A percentile compares a stretch with the other conserved stretches of the same genome.
Conservation (phyloP, 1,140 invertebrate species). For the Camponotus floridanus region DNA sequence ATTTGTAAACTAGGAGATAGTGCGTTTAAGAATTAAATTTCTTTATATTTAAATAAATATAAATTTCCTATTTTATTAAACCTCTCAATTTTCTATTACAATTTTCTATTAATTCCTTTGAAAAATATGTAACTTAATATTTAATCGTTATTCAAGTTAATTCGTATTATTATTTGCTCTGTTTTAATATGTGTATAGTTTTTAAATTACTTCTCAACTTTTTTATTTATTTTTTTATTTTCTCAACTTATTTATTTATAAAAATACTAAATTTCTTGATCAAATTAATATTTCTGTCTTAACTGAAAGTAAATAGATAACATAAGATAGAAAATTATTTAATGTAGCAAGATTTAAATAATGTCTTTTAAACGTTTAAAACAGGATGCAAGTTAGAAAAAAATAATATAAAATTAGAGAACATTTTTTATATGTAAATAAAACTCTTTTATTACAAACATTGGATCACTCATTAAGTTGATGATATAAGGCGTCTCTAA, state of each 20-base stretch:
- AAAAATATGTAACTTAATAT: not conserved
- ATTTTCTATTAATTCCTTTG: not conserved
- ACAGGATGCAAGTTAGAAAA: not conserved
- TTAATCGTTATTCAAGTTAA: not conserved
- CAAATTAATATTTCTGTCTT: not conserved
- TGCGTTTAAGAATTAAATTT: conserved; percentile 1
- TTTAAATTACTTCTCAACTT: not conserved
- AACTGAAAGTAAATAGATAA: not conserved
- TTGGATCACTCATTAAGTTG: conserved; percentile 34
- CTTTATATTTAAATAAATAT: conserved; percentile 31
- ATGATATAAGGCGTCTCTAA: not conserved
- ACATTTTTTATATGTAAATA: conserved; percentile 78
- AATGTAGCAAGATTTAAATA: not conserved
- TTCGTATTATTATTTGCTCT: not conserved
- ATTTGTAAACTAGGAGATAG: not conserved
- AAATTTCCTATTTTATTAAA: not conserved
- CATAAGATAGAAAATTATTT: not conserved
- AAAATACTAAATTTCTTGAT: not conserved
- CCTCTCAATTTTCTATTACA: not conserved
- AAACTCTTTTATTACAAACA: conserved; percentile 79
- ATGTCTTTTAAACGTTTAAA: not conserved
- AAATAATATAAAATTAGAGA: conserved; percentile 7
- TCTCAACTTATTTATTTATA: not conserved
- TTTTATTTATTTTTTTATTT: not conserved
- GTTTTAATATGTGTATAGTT: not conserved